phyloP scores from a whole-genome alignment of 2,113 vertebrate genomes.

The Pluvianellus socialis region DNA sequence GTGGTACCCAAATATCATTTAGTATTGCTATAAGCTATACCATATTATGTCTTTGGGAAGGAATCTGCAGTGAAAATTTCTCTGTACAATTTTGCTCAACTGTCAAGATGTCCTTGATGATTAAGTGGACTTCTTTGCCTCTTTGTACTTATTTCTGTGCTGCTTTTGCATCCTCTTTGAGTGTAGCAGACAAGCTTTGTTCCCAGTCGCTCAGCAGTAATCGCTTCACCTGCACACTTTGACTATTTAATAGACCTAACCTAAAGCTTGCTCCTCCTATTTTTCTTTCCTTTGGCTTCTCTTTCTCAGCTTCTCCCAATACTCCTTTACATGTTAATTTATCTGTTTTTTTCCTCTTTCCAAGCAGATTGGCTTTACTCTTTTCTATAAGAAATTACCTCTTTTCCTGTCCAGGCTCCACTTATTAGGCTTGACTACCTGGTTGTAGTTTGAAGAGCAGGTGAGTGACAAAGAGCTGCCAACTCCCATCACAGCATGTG shows the following conservation, averaged over 20 bases:
- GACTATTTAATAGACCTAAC: not conserved
- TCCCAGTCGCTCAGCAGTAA: not conserved
- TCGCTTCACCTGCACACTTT: not conserved
- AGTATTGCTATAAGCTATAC: not conserved
- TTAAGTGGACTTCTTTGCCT: not conserved
- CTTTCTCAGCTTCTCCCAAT: not conserved
- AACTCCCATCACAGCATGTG: not conserved
- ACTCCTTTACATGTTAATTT: not conserved
- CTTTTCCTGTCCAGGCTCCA: not conserved
- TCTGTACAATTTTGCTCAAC: not conserved
- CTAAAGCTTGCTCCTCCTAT: not conserved
- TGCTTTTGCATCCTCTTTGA: not conserved
- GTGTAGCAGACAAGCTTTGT: not conserved
- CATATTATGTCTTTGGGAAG: not conserved
- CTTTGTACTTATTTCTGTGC: not conserved
- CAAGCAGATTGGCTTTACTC: not conserved
- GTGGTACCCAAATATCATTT: not conserved
- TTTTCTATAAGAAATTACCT: not conserved
- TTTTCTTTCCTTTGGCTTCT: not conserved
- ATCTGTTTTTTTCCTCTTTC: not conserved
- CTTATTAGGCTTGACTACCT: not conserved
- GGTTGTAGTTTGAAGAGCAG: not conserved
- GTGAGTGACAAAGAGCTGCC: not conserved
- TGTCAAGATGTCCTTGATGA: not conserved
- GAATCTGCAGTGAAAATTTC: not conserved